phyloP scores from a whole-genome alignment of 1,140 invertebrate genomes.

The Macrobrachium nipponense region DNA sequence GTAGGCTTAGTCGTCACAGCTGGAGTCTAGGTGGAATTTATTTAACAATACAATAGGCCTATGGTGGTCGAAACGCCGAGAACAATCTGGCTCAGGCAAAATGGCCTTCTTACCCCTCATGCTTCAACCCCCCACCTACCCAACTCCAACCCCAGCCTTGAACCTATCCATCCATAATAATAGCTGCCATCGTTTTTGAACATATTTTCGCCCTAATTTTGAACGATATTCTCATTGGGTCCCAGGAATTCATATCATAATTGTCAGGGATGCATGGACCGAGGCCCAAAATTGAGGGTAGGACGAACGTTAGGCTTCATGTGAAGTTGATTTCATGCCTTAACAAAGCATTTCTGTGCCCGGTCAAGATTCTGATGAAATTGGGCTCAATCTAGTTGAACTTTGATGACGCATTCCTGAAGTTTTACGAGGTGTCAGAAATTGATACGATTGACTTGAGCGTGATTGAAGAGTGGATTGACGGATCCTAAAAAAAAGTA shows the following conservation, averaged over 20 bases:
- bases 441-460: no score
- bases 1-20: constrained; percentile 19
- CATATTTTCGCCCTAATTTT: not conserved
- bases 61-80: not conserved
- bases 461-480: no score
- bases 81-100: constrained; percentile 8
- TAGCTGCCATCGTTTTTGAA: no score
- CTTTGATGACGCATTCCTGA: no score
- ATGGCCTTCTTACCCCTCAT: not conserved
- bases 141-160: not conserved
- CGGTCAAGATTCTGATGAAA: no score
- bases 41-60: constrained; percentile 48
- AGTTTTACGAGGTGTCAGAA: no score
- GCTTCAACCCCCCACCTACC: not conserved
- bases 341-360: no score
- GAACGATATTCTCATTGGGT: not conserved
- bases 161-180: not conserved
- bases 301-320: no score
- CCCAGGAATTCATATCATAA: not conserved
- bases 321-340: no score
- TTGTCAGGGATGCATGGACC: not conserved
- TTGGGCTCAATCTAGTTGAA: no score
- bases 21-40: constrained; percentile 36
- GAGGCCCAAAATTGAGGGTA: not conserved
- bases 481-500: no score